phyloP scores from a whole-genome alignment of 2,797 vertebrate species.

The Myiothlypis chrysogaster region DNA sequence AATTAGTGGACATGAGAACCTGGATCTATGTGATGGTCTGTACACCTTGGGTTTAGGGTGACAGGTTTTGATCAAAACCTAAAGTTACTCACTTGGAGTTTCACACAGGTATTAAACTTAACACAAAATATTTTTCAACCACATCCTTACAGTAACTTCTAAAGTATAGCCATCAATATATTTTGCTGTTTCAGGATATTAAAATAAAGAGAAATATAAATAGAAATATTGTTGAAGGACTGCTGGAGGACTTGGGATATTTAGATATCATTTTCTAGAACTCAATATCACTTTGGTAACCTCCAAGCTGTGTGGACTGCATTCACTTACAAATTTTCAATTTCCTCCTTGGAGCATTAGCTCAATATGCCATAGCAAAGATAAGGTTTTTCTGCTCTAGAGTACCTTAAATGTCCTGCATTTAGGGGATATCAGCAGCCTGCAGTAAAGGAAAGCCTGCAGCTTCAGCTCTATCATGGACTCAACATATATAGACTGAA shows the following conservation, averaged over 20 bases:
- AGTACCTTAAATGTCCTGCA: not conserved
- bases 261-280: not conserved
- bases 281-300: not conserved
- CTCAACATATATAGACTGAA: not conserved
- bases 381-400: not conserved
- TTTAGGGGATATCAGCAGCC: not conserved
- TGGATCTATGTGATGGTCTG: not conserved
- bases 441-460: not conserved
- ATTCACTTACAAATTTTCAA: not conserved
- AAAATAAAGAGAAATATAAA: not conserved
- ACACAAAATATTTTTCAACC: not conserved
- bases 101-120: not conserved
- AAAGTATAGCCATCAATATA: not conserved
- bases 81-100: not conserved
- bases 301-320: not conserved
- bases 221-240: not conserved
- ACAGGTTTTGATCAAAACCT: not conserved
- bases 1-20: not conserved
- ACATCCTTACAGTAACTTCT: not conserved
- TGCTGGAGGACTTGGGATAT: not conserved
- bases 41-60: not conserved
- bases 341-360: not conserved
- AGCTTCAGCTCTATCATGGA: not conserved
- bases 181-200: not conserved
- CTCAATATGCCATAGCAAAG: not conserved